Evolutionary conservation across 2,797 vertebrate genomes (phyloP), one percentile per base, ranked within the genome.

Genomic region (Poeciliopsis paucimaculata): DNA sequence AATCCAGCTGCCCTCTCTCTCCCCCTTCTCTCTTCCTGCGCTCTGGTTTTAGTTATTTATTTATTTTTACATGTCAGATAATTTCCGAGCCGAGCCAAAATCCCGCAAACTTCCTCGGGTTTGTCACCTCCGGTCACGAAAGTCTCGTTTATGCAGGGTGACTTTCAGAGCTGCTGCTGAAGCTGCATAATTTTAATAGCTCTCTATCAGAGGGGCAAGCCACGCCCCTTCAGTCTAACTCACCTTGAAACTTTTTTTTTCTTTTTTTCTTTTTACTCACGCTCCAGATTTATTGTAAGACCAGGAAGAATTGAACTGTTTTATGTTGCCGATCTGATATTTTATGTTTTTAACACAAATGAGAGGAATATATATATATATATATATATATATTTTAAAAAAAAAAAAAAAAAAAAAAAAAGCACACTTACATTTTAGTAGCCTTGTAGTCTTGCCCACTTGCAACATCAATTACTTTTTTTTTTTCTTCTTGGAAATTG

Each of bases 91-190:
- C 2, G 46, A n/a, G 39, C 45, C 72, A 70, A 64, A 64, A 76
- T 31, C 36, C 68, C 47, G 62, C 73, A 77, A 77, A 70, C 74
- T 84, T 73, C 46, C 51, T 74, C 78, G 47, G 9, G 31, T 73
- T 36, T 72, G 68, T 79, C 31, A 60, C 82, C 79, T 75, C 62
- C 39, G 49, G 82, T 49, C 80, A 78, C 51, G 13, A 34, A 16
- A 36, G 70, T 3, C 73, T 77, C 73, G 49, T 85, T 80, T 57
- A 77, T 70, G 51, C 73, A 6, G 10, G 76, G 51, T 80, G 87
- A 88, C 71, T 80, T 20, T 46, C 23, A 43, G 9, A 31, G 3
- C 46, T 41, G 49, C 71, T 13, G 39, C 26, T 26, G 55, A 79
- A 6, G 36, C 20, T 49, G 34, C 74, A 43, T 43, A 57, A 9